These are phyloP conservation scores for Epinotia brunnichana DNA, from an alignment of 2,888 invertebrate genomes.

Conservation along the genomic window DNA sequence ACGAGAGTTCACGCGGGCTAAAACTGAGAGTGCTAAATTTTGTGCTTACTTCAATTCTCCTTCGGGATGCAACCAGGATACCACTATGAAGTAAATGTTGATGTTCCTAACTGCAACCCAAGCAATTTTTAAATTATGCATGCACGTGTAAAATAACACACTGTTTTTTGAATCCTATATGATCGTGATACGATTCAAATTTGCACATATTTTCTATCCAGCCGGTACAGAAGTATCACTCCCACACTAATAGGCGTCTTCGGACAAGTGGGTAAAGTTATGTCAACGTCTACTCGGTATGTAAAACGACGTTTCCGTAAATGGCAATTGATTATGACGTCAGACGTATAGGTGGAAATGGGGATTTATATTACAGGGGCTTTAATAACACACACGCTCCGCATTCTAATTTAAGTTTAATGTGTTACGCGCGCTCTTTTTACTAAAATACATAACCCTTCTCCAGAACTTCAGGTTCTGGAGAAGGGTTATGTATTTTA, in stretches of 20 bases:
- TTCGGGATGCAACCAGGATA: too few relatives aligned
- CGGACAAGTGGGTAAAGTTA: background rate
- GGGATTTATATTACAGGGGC: too few relatives aligned
- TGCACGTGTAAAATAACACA: background rate
- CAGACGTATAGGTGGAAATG: too few relatives aligned
- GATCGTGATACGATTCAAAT: background rate
- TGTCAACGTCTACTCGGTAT: slow-evolving; percentile 12
- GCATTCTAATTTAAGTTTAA: too few relatives aligned
- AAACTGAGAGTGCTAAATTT: too few relatives aligned
- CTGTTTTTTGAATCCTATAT: background rate
- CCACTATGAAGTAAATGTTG: background rate
- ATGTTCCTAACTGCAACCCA: background rate
- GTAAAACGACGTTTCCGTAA: slow-evolving; percentile 30
- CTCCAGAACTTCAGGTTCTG: too few relatives aligned
- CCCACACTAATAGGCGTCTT: slow-evolving; percentile 14
- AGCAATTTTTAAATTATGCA: background rate
- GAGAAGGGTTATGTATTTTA: too few relatives aligned
- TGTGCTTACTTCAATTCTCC: too few relatives aligned
- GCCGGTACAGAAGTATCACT: background rate
- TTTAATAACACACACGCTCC: too few relatives aligned
- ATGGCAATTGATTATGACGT: slow-evolving; percentile 24
- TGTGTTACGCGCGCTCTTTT: too few relatives aligned
- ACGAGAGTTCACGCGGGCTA: too few relatives aligned
- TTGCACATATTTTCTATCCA: background rate
- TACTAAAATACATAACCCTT: too few relatives aligned